Evolutionary conservation across 2,888 invertebrate genomes (phyloP).

Genomic region (Eristalis pertinax): DNA sequence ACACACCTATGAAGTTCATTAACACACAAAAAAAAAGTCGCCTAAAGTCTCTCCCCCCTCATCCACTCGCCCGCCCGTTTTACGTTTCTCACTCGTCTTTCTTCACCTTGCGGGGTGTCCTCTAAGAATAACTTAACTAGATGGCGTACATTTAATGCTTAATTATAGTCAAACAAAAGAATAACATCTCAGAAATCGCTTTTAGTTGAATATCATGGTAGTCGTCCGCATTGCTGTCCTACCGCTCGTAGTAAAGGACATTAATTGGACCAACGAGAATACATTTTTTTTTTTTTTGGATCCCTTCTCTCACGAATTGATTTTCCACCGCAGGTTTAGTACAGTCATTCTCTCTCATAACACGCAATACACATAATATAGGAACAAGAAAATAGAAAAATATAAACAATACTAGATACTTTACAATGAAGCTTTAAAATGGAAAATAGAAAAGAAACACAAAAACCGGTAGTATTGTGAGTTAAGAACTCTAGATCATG

Average conservation of each 20-base stretch:
- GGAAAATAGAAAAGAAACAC: background rate
- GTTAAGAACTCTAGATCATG: conserved; percentile 36
- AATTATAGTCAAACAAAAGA: background rate
- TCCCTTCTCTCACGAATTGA: conserved; percentile 33
- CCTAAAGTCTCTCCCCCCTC: conserved; percentile 8
- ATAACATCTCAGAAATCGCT: background rate
- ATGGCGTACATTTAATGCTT: background rate
- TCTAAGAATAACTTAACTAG: background rate
- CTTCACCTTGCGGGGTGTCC: background rate
- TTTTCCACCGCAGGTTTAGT: conserved; percentile 44
- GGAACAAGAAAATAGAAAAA: conserved; percentile 45
- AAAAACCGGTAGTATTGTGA: conserved; percentile 42
- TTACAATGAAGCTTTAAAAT: conserved; percentile 57
- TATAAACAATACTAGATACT: conserved; percentile 59
- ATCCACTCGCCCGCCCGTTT: too few species aligned
- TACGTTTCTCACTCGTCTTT: background rate
- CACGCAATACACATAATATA: conserved; percentile 27
- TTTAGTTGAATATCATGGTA: background rate
- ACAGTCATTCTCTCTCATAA: conserved; percentile 27
- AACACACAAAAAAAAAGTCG: conserved; percentile 37
- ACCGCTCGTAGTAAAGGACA: background rate
- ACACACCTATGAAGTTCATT: conserved; percentile 55
- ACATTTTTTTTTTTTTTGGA: conserved; percentile 50
- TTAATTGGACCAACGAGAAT: conserved; percentile 46
- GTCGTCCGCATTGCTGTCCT: background rate